phyloP scores from a whole-genome alignment of 2,113 vertebrate species.

The Boleophthalmus pectinirostris region DNA sequence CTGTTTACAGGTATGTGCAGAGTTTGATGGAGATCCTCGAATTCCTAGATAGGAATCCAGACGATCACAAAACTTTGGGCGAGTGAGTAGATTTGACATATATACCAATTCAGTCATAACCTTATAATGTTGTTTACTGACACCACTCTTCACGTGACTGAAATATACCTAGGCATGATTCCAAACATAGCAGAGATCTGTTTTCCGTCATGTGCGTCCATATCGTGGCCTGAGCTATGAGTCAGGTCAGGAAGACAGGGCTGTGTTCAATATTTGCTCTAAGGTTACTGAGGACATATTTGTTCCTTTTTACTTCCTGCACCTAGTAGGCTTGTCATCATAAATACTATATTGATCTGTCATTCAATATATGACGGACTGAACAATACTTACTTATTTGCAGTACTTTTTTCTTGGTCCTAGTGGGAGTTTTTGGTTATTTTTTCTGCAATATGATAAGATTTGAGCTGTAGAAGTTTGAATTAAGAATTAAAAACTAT shows the following conservation, averaged over 20 bases:
- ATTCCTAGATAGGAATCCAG: slow-evolving; percentile 87
- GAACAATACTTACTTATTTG: too few relatives aligned
- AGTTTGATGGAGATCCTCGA: slow-evolving; percentile 93
- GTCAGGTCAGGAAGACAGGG: not conserved
- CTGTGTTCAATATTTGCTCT: not conserved
- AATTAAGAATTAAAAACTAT: too few relatives aligned
- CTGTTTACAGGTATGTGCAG: slow-evolving; percentile 85
- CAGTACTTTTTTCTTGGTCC: too few relatives aligned
- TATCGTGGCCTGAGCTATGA: not conserved
- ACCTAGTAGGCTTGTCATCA: too few relatives aligned
- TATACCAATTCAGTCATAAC: not conserved
- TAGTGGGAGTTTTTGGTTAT: too few relatives aligned
- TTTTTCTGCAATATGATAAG: too few relatives aligned
- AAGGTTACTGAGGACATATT: too few relatives aligned
- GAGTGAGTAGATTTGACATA: slow-evolving; percentile 78
- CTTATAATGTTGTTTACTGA: not conserved
- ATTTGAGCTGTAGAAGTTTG: too few relatives aligned
- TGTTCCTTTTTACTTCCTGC: too few relatives aligned
- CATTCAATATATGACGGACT: too few relatives aligned
- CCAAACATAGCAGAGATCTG: not conserved
- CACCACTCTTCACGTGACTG: not conserved
- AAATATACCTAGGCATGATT: not conserved
- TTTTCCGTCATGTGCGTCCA: not conserved
- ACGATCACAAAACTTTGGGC: slow-evolving; percentile 83
- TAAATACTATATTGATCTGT: too few relatives aligned